phyloP scores from a whole-genome alignment of 2,888 invertebrate species.

The Antitype chi region DNA sequence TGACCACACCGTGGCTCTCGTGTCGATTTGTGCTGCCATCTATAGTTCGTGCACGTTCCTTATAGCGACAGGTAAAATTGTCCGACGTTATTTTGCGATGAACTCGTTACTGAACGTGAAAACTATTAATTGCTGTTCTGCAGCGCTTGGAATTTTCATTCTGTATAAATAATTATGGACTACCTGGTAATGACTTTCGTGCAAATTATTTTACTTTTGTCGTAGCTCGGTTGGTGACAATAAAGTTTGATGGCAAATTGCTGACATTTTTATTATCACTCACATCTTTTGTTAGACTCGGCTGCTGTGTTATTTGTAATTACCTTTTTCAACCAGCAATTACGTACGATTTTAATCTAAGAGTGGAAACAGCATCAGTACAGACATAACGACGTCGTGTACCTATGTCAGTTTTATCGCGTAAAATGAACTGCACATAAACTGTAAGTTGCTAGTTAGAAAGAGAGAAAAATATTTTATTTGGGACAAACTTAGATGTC shows the following conservation, averaged over 20 bases:
- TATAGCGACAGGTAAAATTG: background rate
- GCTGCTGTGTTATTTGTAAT: constrained; percentile 29
- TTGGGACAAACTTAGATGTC: too few relatives aligned
- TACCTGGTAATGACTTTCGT: background rate
- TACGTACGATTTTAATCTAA: constrained; percentile 40
- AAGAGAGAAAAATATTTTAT: too few relatives aligned
- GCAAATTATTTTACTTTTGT: background rate
- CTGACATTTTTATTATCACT: constrained; percentile 21
- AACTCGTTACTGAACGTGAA: background rate
- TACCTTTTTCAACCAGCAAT: constrained; percentile 40
- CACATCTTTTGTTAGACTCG: constrained; percentile 5
- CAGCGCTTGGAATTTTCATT: background rate
- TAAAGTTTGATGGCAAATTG: constrained; percentile 4
- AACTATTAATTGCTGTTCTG: background rate
- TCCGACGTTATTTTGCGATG: background rate
- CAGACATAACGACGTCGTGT: constrained; percentile 29
- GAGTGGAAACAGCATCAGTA: constrained; percentile 28
- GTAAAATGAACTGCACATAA: constrained; percentile 9
- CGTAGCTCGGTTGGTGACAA: background rate
- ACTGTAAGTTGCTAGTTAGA: constrained; percentile 1
- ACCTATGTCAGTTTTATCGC: constrained; percentile 16
- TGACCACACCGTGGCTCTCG: too few relatives aligned
- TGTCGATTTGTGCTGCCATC: too few relatives aligned
- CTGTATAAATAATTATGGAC: background rate
- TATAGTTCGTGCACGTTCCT: too few relatives aligned